These are phyloP conservation scores for Epinotia brunnichana DNA, from an alignment of 2,888 invertebrate genomes.

Conservation along the genomic window DNA sequence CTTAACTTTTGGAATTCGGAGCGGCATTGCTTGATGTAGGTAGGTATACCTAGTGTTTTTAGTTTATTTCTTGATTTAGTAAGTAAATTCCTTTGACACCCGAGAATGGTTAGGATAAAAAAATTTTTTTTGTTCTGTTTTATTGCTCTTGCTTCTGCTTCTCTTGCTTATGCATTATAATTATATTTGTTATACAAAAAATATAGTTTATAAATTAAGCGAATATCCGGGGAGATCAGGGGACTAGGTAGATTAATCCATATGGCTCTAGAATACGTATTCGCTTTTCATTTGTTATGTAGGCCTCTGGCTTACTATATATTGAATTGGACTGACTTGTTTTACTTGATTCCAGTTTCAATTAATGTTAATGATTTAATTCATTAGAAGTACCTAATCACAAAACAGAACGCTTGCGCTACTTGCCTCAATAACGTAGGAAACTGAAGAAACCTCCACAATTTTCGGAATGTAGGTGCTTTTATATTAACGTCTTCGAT, in stretches of 20 bases:
- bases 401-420: neutral
- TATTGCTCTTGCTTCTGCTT: neutral
- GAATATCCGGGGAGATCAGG: too few relatives aligned
- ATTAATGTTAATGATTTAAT: constrained; percentile 23
- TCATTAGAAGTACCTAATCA: constrained; percentile 1
- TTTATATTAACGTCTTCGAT: neutral
- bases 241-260: neutral
- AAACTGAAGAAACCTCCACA: neutral
- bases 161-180: too few relatives aligned
- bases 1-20: too few relatives aligned
- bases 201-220: neutral
- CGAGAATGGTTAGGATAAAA: too few relatives aligned
- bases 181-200: neutral
- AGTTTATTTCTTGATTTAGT: too few relatives aligned
- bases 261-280: constrained; percentile 23
- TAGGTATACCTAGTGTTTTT: too few relatives aligned
- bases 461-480: neutral
- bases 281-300: constrained; percentile 11
- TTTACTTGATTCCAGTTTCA: constrained; percentile 19
- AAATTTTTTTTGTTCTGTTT: neutral
- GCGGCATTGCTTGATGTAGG: too few relatives aligned
- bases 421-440: neutral
- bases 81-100: too few relatives aligned
- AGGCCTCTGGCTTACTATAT: constrained; percentile 4
- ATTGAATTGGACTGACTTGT: constrained; percentile 9